Base-by-base conservation (phyloP, 2,888 invertebrate species). In the Trachelus troglodyta region DNA sequence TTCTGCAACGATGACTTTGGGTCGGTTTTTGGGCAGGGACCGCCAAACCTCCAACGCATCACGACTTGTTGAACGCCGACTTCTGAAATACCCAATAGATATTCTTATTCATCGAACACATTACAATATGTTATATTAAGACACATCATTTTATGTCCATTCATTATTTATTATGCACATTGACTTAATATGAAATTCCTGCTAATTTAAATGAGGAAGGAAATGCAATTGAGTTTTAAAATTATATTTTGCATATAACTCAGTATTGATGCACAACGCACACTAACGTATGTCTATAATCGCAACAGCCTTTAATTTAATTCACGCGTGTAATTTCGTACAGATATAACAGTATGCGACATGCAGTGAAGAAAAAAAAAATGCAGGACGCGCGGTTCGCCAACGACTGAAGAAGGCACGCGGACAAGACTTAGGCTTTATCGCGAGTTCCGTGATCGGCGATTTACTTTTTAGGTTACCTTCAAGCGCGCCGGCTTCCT, bases 31-130 rank as follows among this genome's bases (percentile, higher is more conserved):
- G 86, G 85, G 84, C 86, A 89, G 85, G 87, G 87, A 90, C 88
- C 89, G 87, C 86, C 88, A 84, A 90, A 91, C 88, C 90, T 90
- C 90, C 90, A 90, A 91, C 83, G 84, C 91, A 91, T 91, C 91
- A 91, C 91, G 91, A 85, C 81, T 86, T 76, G 78, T 87, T 87
- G 81, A 85, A 85, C 83, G 83, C 88, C 87, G 87, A 88, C 90
- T 88, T 88, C 90, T 90, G 84, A 34, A 89, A 89, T 71, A 82
- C 30, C 34, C 71, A 71, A 71, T 9, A 56, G 56, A 56, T 56
- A 56, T 23, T 56, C 56, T 56, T 56, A 56, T 56, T 56, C 56
- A 56, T 56, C 56, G 56, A 80, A 76, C 1, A 40, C 76, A 78
- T 73, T 78, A 79, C 76, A 76, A 75, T 34, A 76, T 75, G 73